Percentiles rank a stretch among this genome's conserved stretches.
Evolutionary conservation across 2,797 vertebrate species (phyloP).

Genomic region (Fratercula arctica): DNA sequence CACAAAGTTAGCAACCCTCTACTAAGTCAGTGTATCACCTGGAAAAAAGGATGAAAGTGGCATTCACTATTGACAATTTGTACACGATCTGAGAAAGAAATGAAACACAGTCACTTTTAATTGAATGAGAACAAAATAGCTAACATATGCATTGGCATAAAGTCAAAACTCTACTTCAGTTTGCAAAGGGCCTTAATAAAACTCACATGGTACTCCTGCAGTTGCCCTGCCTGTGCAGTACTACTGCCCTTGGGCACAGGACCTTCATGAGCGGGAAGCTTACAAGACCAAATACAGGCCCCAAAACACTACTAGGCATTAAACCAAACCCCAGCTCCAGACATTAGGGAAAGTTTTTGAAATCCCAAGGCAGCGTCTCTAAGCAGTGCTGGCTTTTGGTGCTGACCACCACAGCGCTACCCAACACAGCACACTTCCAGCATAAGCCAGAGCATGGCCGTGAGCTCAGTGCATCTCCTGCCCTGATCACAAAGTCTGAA

Average conservation of each 20-base stretch:
- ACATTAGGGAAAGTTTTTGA: neutral
- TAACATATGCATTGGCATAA: neutral
- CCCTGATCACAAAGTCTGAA: neutral
- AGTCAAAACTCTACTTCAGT: neutral
- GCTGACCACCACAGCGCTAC: neutral
- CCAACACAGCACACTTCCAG: neutral
- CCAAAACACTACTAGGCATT: neutral
- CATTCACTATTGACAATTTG: neutral
- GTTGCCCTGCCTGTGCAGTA: neutral
- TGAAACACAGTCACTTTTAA: neutral
- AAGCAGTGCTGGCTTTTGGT: neutral
- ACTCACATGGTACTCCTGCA: fast-evolving
- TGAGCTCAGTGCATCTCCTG: neutral
- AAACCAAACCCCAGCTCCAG: neutral
- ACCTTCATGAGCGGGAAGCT: neutral
- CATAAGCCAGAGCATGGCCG: neutral
- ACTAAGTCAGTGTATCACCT: neutral
- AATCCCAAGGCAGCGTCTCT: neutral
- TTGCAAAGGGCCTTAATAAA: neutral
- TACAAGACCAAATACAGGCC: neutral
- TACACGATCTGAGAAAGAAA: neutral
- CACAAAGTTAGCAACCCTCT: neutral
- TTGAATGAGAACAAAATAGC: neutral
- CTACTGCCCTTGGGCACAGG: fast-evolving
- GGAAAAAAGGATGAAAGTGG: neutral